Conservation (phyloP, 1,140 invertebrate genomes). For the Caenorhabditis inopinata region DNA sequence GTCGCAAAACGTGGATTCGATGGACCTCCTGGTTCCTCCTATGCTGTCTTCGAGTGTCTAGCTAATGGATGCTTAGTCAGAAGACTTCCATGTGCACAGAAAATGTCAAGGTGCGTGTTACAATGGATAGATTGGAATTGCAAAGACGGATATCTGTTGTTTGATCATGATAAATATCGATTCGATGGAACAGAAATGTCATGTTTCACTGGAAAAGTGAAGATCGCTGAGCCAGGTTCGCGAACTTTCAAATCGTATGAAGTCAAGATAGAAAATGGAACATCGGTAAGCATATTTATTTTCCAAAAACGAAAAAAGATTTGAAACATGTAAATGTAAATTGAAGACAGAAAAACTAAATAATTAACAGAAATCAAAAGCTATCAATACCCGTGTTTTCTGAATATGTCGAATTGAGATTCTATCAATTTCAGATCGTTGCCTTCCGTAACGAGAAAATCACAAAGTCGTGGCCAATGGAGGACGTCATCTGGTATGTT, state of each 20-base stretch:
- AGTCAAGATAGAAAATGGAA: conserved; percentile 54
- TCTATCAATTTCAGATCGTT: conserved; percentile 36
- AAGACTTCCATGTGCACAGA: neutral
- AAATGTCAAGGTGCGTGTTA: conserved; percentile 1
- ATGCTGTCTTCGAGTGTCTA: conserved; percentile 48
- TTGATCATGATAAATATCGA: conserved; percentile 42
- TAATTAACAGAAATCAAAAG: too few species aligned
- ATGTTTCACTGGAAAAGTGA: conserved; percentile 58
- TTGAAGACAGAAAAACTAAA: too few species aligned
- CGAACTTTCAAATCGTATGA: conserved; percentile 55
- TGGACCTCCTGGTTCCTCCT: conserved; percentile 19
- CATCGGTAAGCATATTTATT: conserved; percentile 28
- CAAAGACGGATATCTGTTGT: conserved; percentile 48
- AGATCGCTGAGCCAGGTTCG: conserved; percentile 58
- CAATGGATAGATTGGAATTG: conserved; percentile 56
- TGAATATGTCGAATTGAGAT: too few species aligned
- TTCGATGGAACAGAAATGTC: conserved; percentile 48
- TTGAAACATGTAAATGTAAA: neutral
- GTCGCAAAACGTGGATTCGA: conserved; percentile 36
- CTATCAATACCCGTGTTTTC: too few species aligned
- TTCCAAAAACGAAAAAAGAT: neutral
- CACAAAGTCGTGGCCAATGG: conserved; percentile 52
- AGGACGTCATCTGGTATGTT: conserved; percentile 59
- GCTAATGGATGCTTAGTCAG: neutral
- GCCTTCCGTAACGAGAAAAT: conserved; percentile 47